Base-by-base conservation (phyloP, 1,140 invertebrate species). In the Hyposmocoma kahamanoa region DNA sequence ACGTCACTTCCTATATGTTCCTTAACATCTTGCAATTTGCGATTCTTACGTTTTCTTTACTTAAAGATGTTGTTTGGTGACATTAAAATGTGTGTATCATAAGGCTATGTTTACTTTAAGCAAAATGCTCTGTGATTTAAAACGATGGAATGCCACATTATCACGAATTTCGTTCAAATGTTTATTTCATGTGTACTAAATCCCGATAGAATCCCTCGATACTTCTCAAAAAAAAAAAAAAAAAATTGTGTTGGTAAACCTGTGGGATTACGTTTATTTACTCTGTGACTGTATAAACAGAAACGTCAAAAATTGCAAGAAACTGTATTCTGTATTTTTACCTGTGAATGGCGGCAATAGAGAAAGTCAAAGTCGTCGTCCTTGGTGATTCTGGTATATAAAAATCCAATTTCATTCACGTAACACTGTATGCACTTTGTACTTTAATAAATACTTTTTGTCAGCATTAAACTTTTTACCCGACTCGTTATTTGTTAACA, bases 351-450 rank as follows among this genome's bases (percentile, higher is more conserved):
- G 91, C 92, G 63, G 89, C 91, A 19, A 93, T 92, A 61, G 94
- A 96, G 72, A 95, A 95, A 90, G 95, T 97, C 5, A 94, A 95
- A 87, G 92, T 98, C 45, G 90, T 98, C 47, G 92, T 98, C 42
- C 91, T 97, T 47, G 96, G 97, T 32, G 96, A 98, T 91, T 97
- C 96, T 54, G 96, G 95, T 94, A 89, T 70, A 56, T 47, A 50
- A 49, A 34, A 36, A 42, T 52, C 53, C 42, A 46, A 39, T 42
- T 47, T 26, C 50, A 80, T 39, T 59, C 92, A 94, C 94, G 17
- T 2, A 36, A 6, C 19, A 43, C 30, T 36, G n/a, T n/a, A 30
- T 15, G 42, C 50, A 59, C 53, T 51, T 39, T 15, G 11, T 9
- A 41, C 32, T 36, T 46, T 39, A 21, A 44, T 42, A 41, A 30